Base-by-base conservation (phyloP, 2,888 invertebrate species). In the Zygogramma bicolorata region DNA sequence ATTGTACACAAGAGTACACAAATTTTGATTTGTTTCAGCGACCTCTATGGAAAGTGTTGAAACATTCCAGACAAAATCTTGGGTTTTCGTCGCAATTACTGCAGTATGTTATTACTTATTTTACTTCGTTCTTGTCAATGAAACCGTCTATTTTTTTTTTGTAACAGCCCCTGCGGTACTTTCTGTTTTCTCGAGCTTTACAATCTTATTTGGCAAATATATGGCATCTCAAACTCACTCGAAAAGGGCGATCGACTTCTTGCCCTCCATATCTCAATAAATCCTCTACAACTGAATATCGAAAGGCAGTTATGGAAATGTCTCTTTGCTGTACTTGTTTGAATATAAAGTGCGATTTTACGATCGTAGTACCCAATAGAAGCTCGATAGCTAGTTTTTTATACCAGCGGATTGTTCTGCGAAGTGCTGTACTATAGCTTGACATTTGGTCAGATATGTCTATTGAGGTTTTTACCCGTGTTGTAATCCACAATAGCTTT, bases 401-500 rank as follows among this genome's bases (percentile, higher is more conserved):
- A 62, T 80, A 81, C 80, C 82, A 82, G 40, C 77, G 76, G 0
- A 80, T 57, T 57, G 74, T 74, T 74, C 75, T 79, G 68, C 81
- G 38, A 34, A 82, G 70, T 20, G 80, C 70, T 40, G 79, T 73
- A 69, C 71, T 75, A 62, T 77, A 78, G 31, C 75, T 72, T 6
- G 77, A 70, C 75, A 79, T 79, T 71, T 78, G 73, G 46, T 77
- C 77, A 5, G 81, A 84, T 20, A 81, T 49, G 68, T 84, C 81
- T 60, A 82, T 78, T 49, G 77, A 80, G 18, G 71, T n/a, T 59
- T 75, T 83, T 83, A 34, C 67, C 75, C 27, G 46, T 71, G 74
- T 34, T 60, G 13, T 60, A 60, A 15, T 60, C 34, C 20, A 60
- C 34, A 15, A 59, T 59, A 15, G 59, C 2, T 29, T 59, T 25